Evolutionary conservation across 2,888 invertebrate species (phyloP), one percentile per base, ranked within the genome.

Genomic region (Amitus sp.): DNA sequence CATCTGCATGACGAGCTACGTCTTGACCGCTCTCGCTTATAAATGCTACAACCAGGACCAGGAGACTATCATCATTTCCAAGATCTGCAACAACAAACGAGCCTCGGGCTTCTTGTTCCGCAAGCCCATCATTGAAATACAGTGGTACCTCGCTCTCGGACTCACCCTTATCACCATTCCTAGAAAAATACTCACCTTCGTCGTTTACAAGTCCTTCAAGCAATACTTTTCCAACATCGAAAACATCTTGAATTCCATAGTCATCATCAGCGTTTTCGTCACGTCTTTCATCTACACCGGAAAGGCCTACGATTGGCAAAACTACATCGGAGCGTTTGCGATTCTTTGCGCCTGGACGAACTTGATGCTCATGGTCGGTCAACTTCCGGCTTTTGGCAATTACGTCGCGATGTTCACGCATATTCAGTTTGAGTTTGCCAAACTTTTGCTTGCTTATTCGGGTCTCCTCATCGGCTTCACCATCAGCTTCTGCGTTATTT

Each of bases 321-420:
- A 82, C 65, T 82, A 82, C 47, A 71, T 83, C 2, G 83, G 82
- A 1, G 83, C 84, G 1, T 76, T 83, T 34, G 80, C 83, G 1
- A 78, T 83, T 12, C 73, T 84, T 0, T 80, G 83, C 51, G 82
- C 80, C 9, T 84, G 83, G 83, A 80, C 82, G 2, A 83, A 83
- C 62, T 65, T 83, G 17, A 82, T 83, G 79, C 63, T 83, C 17
- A 79, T 83, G 76, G 82, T 85, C 15, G 85, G 84, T 0, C 81
- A 84, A 37, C 70, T 84, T 18, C 84, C 84, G 1, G 75, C 82
- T 1, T 82, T 84, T 56, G 84, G 84, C 1, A 79, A 84, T 1
- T 85, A 85, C 68, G 83, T 85, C 1, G 84, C 84, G 1, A 84
- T 84, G 84, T 83, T 83, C 47, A 83, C 80, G 0, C 82, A 80